phyloP scores from a whole-genome alignment of 2,113 vertebrate species.

The Zosterops lateralis region DNA sequence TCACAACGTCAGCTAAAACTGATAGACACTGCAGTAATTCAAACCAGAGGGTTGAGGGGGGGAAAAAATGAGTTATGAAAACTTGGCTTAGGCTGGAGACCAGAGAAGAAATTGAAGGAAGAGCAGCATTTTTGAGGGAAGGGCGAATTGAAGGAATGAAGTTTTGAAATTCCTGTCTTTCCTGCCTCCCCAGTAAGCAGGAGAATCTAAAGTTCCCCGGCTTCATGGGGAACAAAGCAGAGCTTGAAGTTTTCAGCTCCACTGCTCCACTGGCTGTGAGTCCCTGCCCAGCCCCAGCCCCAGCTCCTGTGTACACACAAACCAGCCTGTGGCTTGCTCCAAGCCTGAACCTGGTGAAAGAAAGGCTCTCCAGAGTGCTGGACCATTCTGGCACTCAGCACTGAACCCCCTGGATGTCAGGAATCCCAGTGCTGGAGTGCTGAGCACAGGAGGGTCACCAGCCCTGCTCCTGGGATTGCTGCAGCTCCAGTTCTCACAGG shows the following conservation, averaged over 20 bases:
- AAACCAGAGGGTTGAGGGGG: constrained; percentile 34
- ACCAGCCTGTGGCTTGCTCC: not conserved
- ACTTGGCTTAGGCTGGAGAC: constrained; percentile 51
- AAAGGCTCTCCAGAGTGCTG: not conserved
- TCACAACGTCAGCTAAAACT: constrained; percentile 47
- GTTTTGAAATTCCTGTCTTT: constrained; percentile 66
- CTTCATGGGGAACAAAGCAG: not conserved
- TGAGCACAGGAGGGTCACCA: not conserved
- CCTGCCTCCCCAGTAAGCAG: constrained; percentile 39
- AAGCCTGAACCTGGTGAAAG: not conserved
- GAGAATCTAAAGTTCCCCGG: not conserved
- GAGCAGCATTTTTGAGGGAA: constrained; percentile 69
- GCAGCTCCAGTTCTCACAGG: not conserved
- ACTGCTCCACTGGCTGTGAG: not conserved
- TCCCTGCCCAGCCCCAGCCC: not conserved
- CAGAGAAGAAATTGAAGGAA: constrained; percentile 58
- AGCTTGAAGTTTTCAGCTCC: not conserved
- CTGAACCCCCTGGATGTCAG: not conserved
- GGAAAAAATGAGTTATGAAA: constrained; percentile 30
- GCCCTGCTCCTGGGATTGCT: not conserved
- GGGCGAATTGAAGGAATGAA: constrained; percentile 55
- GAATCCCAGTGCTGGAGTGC: not conserved
- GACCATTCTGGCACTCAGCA: not conserved
- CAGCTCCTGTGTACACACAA: not conserved
- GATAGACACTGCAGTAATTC: constrained; percentile 59